These are phyloP conservation scores for Podotricha telesiphe DNA, from an alignment of 2,888 invertebrate genomes.

Conservation along the genomic window DNA sequence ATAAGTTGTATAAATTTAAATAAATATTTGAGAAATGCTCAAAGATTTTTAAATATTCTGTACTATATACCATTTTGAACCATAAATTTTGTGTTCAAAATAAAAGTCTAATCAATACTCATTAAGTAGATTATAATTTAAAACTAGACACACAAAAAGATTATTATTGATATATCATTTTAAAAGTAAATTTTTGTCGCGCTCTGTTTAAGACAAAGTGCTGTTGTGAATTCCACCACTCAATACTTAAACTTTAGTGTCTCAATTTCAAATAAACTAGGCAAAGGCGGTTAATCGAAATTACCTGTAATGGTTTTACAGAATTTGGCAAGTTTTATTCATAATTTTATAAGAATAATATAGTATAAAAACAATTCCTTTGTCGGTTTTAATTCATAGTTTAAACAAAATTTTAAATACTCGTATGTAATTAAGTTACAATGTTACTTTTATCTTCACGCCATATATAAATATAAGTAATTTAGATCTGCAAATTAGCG, in stretches of 20 bases:
- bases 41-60: too few relatives aligned
- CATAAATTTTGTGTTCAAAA: too few relatives aligned
- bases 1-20: too few relatives aligned
- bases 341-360: not conserved
- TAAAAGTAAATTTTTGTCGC: not conserved
- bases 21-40: too few relatives aligned
- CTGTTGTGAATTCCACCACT: slow-evolving; percentile 5
- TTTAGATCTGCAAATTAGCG: slow-evolving; percentile 20
- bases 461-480: slow-evolving; percentile 14
- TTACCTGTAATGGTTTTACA: not conserved
- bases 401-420: not conserved
- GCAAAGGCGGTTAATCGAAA: not conserved
- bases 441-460: not conserved
- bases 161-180: slow-evolving; percentile 2
- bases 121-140: not conserved
- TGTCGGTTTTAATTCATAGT: slow-evolving; percentile 2
- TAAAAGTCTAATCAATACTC: too few relatives aligned
- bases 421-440: not conserved
- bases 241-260: not conserved
- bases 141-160: not conserved
- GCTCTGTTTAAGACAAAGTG: slow-evolving; percentile 8
- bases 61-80: too few relatives aligned
- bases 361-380: not conserved
- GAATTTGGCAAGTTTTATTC: not conserved
- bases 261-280: slow-evolving; percentile 5